Conservation (phyloP, 2,797 vertebrate genomes). For the Lycodopsis pacificus region DNA sequence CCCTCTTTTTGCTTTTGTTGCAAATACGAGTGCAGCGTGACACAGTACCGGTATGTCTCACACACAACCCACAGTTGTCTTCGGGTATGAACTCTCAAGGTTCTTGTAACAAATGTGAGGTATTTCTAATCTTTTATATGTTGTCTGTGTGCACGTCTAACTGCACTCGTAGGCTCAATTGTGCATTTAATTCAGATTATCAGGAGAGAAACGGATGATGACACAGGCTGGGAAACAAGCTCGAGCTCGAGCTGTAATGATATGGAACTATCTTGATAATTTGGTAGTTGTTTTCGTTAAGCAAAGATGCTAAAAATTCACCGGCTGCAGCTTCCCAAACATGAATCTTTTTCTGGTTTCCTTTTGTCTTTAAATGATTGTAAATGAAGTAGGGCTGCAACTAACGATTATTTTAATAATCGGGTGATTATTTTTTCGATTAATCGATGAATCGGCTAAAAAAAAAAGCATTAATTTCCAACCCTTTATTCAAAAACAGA, state of each 20-base stretch:
- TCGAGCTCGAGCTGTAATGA: not conserved
- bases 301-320: not conserved
- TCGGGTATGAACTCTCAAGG: slow-evolving; percentile 23
- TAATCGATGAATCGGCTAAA: no score
- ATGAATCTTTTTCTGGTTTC: not conserved
- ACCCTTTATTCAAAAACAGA: no score
- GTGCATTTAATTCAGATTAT: not conserved
- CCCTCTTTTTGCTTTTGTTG: slow-evolving; percentile 14
- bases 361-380: not conserved
- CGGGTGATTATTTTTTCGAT: no score
- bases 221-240: not conserved
- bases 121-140: slow-evolving; percentile 16
- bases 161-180: not conserved
- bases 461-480: no score
- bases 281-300: not conserved
- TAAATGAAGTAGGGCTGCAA: not conserved
- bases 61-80: slow-evolving; percentile 5
- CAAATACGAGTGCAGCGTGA: slow-evolving; percentile 20
- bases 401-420: no score
- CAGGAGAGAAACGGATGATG: not conserved
- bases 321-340: not conserved
- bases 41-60: slow-evolving; percentile 16
- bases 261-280: not conserved
- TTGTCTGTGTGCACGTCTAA: not conserved
- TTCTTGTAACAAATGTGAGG: slow-evolving; percentile 6